These are phyloP conservation scores for Drosophila dunni DNA, from an alignment of 1,140 invertebrate species.

Conservation along the genomic window DNA sequence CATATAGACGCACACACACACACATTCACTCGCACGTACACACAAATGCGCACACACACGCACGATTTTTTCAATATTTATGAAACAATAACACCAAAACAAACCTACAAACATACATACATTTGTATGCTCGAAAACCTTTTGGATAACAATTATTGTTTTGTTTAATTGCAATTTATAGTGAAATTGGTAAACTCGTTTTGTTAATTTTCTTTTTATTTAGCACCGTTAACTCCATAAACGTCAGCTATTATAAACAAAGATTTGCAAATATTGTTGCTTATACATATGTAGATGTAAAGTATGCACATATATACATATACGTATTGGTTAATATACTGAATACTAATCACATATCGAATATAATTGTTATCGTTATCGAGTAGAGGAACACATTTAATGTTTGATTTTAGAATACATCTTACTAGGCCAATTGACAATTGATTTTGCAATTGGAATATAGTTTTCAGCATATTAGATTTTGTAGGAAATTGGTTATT, in stretches of 20 bases:
- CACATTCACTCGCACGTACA: constrained; percentile 26
- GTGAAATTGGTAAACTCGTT: constrained; percentile 40
- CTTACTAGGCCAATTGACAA: not conserved
- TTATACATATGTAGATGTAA: constrained; percentile 63
- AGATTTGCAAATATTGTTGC: constrained; percentile 77
- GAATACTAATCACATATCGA: constrained; percentile 43
- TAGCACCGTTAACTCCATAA: constrained; percentile 73
- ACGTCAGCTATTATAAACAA: constrained; percentile 76
- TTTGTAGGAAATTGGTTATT: too few species aligned
- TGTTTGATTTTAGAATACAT: not conserved
- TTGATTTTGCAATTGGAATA: constrained; percentile 2
- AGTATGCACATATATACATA: constrained; percentile 26
- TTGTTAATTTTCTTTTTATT: constrained; percentile 45
- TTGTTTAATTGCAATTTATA: constrained; percentile 27
- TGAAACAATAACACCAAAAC: constrained; percentile 72
- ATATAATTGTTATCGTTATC: constrained; percentile 27
- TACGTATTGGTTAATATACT: constrained; percentile 48
- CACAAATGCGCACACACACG: constrained; percentile 42
- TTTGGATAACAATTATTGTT: constrained; percentile 31
- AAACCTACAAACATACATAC: constrained; percentile 63
- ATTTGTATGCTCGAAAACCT: constrained; percentile 51
- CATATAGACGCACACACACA: constrained; percentile 26
- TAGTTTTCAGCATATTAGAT: not conserved
- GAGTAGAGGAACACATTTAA: not conserved
- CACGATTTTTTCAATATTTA: constrained; percentile 42